These are phyloP conservation scores for Hydropsyche tenuis DNA, from an alignment of 1,140 invertebrate genomes.

Conservation along the genomic window DNA sequence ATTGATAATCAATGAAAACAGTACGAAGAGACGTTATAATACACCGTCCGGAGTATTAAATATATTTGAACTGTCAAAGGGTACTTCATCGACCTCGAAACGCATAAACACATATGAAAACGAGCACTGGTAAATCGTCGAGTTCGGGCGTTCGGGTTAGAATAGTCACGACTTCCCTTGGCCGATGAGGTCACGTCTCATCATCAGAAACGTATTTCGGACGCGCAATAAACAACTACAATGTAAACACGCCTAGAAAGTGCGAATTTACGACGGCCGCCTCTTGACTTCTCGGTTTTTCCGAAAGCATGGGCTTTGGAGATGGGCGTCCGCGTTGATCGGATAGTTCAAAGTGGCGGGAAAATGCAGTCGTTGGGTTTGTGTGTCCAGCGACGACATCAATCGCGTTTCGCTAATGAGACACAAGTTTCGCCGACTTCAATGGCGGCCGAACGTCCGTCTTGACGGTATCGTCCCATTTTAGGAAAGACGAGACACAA, in stretches of 20 bases:
- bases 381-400: too few species aligned
- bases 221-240: slow-evolving; percentile 1
- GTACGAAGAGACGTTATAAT: too few species aligned
- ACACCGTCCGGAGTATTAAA: too few species aligned
- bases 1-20: too few species aligned
- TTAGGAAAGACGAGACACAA: slow-evolving; percentile 42
- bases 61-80: too few species aligned
- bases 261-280: too few species aligned
- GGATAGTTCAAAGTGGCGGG: not conserved
- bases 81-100: not conserved
- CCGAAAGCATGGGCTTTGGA: too few species aligned
- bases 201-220: slow-evolving; percentile 10
- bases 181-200: slow-evolving; percentile 35
- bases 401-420: slow-evolving; percentile 38
- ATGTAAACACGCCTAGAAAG: not conserved
- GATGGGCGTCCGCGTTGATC: too few species aligned
- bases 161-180: slow-evolving; percentile 31
- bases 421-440: slow-evolving; percentile 30
- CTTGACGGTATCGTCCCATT: slow-evolving; percentile 40
- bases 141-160: slow-evolving; percentile 25
- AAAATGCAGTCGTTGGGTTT: not conserved
- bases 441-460: slow-evolving; percentile 18
- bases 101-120: not conserved
- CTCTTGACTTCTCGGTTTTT: not conserved
- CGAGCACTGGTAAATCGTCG: not conserved